Evolutionary conservation across 2,113 vertebrate genomes (phyloP), one percentile per base, ranked within the genome.

Genomic region (Clarias macrocephalus): DNA sequence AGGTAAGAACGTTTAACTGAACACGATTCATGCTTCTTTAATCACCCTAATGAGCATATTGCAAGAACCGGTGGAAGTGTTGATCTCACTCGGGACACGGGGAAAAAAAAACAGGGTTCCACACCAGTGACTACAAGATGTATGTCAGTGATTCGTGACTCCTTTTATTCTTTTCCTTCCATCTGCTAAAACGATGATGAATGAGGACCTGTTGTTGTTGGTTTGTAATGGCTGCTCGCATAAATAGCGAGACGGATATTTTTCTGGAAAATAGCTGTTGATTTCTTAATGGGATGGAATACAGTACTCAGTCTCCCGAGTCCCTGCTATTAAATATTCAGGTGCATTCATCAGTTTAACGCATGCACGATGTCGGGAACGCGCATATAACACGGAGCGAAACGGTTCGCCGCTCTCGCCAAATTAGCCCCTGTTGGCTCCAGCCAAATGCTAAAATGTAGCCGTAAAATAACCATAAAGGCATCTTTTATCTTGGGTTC

Each of bases 1-100:
- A 95, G 95, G 95, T 95, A 94, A 95, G 94, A 93, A 66, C 54
- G 7, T 57, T 81, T 72, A 56, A 25, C 88, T 90, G 85, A 63
- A 60, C 48, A 57, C 28, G 54, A 37, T 88, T 85, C 75, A 80
- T 48, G 65, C 59, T 82, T 60, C 59, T 87, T 86, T 83, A 88
- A 75, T 86, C 68, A 75, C 33, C 56, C 25, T 54, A 90, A 90
- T 80, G 88, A 86, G 52, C 76, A 16, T 25, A 16, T 25, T 59
- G 21, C 28, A 56, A 57, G 52, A 77, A 73, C 13, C 18, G 16
- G 54, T 59, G 18, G 54, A 80, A 42, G 23, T 56, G 30, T 70
- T 54, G 62, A 85, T 89, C 66, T 84, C 88, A 76, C 56, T 30
- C 19, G 81, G 82, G 57, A 87, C n/a, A 37, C 18, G 16, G 15